Evolutionary conservation across 2,888 invertebrate species (phyloP).

Genomic region (Argynnis bischoffii): DNA sequence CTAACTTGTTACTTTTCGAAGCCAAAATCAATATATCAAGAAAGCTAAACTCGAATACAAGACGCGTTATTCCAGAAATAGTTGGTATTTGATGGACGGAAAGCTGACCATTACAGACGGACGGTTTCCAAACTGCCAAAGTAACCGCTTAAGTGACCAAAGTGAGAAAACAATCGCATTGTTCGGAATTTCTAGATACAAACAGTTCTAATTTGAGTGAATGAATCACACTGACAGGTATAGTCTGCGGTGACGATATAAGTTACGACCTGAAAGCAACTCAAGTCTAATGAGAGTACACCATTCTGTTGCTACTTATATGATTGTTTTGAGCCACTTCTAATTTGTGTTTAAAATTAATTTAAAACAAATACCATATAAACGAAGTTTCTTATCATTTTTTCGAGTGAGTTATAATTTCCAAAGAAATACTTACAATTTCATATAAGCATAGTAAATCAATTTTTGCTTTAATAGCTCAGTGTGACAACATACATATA

Average conservation of each 20-base stretch:
- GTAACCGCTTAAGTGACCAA: slow-evolving; percentile 51
- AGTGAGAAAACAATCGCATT: slow-evolving; percentile 56
- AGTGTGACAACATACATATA: slow-evolving; percentile 8
- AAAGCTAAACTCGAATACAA: slow-evolving; percentile 38
- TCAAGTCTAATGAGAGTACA: not conserved
- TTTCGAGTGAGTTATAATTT: too few species aligned
- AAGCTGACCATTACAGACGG: slow-evolving; percentile 65
- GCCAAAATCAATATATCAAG: slow-evolving; percentile 41
- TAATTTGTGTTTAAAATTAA: too few species aligned
- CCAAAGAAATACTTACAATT: too few species aligned
- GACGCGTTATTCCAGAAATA: slow-evolving; percentile 56
- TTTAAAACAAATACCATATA: not conserved
- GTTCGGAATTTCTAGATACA: slow-evolving; percentile 50
- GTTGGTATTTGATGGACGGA: slow-evolving; percentile 71
- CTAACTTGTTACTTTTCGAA: slow-evolving; percentile 20
- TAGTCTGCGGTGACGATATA: not conserved
- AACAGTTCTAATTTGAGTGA: slow-evolving; percentile 61
- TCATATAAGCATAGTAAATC: not conserved
- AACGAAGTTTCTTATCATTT: not conserved
- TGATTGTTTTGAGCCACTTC: not conserved
- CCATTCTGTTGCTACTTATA: not conserved
- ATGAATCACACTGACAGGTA: slow-evolving; percentile 51
- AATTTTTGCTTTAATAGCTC: slow-evolving; percentile 9
- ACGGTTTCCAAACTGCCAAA: slow-evolving; percentile 59
- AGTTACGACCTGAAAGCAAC: not conserved